These are phyloP conservation scores for Rhopalosiphum maidis DNA, from an alignment of 1,140 invertebrate genomes.

Conservation along the genomic window DNA sequence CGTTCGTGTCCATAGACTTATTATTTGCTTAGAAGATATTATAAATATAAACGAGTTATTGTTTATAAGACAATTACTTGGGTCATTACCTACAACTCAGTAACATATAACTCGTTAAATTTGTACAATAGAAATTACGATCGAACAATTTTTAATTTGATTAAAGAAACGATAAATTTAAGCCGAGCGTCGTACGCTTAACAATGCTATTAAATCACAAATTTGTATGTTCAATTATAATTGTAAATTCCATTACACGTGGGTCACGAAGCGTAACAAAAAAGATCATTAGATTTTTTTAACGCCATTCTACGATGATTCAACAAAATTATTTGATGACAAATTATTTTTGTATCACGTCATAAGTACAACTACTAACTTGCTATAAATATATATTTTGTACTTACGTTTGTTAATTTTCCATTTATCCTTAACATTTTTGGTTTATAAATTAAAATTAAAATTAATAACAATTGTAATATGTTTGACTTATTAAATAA, in stretches of 20 bases:
- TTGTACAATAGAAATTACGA: not conserved
- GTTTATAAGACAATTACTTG: not conserved
- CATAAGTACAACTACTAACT: not conserved
- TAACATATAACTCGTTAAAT: not conserved
- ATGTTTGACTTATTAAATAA: not conserved
- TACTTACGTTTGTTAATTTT: not conserved
- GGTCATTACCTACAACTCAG: not conserved
- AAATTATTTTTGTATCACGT: not conserved
- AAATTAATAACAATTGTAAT: not conserved
- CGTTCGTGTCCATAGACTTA: not conserved
- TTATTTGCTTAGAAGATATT: not conserved
- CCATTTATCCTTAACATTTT: not conserved
- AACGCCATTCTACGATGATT: not conserved
- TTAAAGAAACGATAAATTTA: constrained; percentile 4
- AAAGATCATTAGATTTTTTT: not conserved
- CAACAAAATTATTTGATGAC: not conserved
- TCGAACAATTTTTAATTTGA: not conserved
- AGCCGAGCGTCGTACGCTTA: not conserved
- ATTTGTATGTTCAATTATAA: not conserved
- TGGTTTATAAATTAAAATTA: not conserved
- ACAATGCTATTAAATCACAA: not conserved
- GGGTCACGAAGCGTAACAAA: not conserved
- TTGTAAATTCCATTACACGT: not conserved
- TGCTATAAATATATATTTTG: not conserved
- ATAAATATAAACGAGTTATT: not conserved